Evolutionary conservation across 2,113 vertebrate species (phyloP).

Genomic region (Nothobranchius kuhntae): DNA sequence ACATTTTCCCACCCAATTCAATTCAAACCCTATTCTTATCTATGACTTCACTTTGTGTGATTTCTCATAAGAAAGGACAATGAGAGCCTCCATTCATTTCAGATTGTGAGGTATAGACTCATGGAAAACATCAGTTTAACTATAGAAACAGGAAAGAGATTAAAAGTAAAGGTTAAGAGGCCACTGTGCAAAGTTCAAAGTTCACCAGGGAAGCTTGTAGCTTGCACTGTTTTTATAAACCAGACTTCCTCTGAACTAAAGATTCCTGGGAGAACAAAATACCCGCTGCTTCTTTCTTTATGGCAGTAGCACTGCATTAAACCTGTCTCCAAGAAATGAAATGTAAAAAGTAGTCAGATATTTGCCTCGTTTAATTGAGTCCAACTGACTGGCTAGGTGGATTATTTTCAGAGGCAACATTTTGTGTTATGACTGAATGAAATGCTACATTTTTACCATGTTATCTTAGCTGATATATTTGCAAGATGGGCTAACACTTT

Average conservation of each 20-base stretch:
- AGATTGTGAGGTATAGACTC: not conserved
- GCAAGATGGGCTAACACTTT: not conserved
- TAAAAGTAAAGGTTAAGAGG: not conserved
- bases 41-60: constrained; percentile 2
- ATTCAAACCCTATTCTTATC: not conserved
- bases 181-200: constrained; percentile 3
- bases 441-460: not conserved
- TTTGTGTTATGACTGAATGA: not conserved
- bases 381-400: not conserved
- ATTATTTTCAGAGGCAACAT: constrained; percentile 8
- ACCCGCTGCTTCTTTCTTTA: not conserved
- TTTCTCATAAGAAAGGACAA: constrained; percentile 12
- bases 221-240: constrained; percentile 19
- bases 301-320: not conserved
- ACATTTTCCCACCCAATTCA: not conserved
- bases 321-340: not conserved
- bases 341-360: not conserved
- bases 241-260: constrained; percentile 9
- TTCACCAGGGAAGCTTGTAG: constrained; percentile 13
- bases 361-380: not conserved
- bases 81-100: not conserved
- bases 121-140: not conserved
- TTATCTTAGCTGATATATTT: not conserved
- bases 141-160: constrained; percentile 2
- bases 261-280: not conserved